Conservation (phyloP, 2,797 vertebrate species). For the Lithobates pipiens region DNA sequence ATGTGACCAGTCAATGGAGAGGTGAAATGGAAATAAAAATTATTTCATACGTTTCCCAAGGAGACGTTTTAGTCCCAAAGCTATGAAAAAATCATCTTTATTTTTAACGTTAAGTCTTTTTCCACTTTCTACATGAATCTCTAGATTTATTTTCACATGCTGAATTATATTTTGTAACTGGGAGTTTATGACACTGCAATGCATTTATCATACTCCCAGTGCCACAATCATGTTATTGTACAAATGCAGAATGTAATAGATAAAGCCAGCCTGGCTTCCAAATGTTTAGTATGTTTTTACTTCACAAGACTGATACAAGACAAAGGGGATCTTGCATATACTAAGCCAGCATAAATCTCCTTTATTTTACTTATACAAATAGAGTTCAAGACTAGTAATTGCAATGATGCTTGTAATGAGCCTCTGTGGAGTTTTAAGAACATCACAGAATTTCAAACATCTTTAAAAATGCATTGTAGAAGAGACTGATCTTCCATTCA, state of each 20-base stretch:
- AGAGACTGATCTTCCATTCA: constrained; percentile 33
- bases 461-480: constrained; percentile 28
- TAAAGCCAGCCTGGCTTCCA: constrained; percentile 47
- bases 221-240: constrained; percentile 55
- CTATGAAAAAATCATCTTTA: constrained; percentile 28
- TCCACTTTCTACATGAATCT: constrained; percentile 44
- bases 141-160: constrained; percentile 57
- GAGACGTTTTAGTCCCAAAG: constrained; percentile 25
- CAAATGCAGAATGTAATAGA: constrained; percentile 38
- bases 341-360: constrained; percentile 53
- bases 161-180: constrained; percentile 53
- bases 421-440: constrained; percentile 36
- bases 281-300: constrained; percentile 58
- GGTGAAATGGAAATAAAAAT: constrained; percentile 18
- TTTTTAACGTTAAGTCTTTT: constrained; percentile 37
- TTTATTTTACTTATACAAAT: constrained; percentile 49
- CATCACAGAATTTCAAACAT: constrained; percentile 38
- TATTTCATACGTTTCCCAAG: constrained; percentile 19
- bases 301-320: constrained; percentile 56
- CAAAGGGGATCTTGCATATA: constrained; percentile 55
- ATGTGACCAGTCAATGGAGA: constrained; percentile 32
- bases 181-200: constrained; percentile 47
- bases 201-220: constrained; percentile 52
- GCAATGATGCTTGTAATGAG: constrained; percentile 54
- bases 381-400: constrained; percentile 53